Percentiles rank a stretch among this genome's conserved stretches.
Conservation (phyloP, 2,888 invertebrate genomes). For the Macrophya alboannulata region DNA sequence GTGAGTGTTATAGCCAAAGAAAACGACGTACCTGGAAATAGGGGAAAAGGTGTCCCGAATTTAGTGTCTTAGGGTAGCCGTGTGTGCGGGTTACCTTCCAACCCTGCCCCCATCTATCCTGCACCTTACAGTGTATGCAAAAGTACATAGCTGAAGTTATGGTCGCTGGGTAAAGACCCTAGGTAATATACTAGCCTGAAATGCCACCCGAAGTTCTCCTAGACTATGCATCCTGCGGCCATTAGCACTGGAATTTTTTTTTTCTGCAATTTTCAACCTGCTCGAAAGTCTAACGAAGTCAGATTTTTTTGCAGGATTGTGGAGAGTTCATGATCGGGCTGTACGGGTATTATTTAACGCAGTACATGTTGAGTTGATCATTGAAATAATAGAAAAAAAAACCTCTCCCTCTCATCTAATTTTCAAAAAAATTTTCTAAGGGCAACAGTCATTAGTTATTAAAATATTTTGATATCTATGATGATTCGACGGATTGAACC, state of each 20-base stretch:
- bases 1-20: constrained; percentile 28
- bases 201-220: constrained; percentile 7
- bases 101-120: constrained; percentile 38
- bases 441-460: not conserved
- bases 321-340: not conserved
- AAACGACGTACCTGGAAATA: constrained; percentile 39
- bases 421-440: not conserved
- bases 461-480: not conserved
- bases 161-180: not conserved
- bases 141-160: constrained; percentile 24
- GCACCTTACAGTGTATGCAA: constrained; percentile 31
- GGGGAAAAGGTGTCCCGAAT: constrained; percentile 49
- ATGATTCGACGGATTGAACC: not conserved
- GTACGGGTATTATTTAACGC: not conserved
- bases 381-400: too few relatives aligned
- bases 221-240: not conserved
- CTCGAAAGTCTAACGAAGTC: not conserved
- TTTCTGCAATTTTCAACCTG: not conserved
- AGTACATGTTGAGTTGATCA: not conserved
- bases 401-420: not conserved
- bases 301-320: not conserved
- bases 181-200: constrained; percentile 23
- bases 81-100: constrained; percentile 38
- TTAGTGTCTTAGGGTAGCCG: constrained; percentile 4
- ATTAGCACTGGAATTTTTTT: not conserved